Evolutionary conservation across 2,888 invertebrate species (phyloP).

Genomic region (Poecilus cupreus): DNA sequence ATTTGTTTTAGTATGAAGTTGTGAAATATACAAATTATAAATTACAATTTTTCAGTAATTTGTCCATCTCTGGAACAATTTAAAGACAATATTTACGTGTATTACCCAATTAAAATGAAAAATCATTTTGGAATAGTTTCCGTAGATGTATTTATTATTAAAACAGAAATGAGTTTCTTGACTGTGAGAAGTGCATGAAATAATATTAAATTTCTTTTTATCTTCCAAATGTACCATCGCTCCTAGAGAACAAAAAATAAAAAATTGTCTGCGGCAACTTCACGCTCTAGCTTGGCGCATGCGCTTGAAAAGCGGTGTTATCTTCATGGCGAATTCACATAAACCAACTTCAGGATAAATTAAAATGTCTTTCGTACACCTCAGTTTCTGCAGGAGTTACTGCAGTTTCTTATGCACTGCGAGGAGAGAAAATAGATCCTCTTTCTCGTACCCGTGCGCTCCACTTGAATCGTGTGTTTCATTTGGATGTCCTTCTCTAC

Average conservation of each 20-base stretch:
- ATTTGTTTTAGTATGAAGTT: no score
- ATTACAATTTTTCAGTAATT: no score
- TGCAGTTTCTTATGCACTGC: slow-evolving; percentile 55
- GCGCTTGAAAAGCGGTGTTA: slow-evolving; percentile 18
- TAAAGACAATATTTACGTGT: no score
- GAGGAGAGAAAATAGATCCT: slow-evolving; percentile 52
- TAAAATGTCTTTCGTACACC: slow-evolving; percentile 55
- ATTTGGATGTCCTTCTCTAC: background rate
- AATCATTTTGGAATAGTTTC: no score
- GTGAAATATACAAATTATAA: no score
- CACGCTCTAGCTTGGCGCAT: slow-evolving; percentile 29
- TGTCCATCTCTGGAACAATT: no score
- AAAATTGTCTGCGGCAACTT: slow-evolving; percentile 27
- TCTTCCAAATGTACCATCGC: slow-evolving; percentile 15
- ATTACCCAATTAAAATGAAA: no score
- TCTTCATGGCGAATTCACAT: slow-evolving; percentile 48
- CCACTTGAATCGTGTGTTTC: slow-evolving; percentile 38
- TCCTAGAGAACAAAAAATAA: background rate
- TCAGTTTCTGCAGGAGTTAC: slow-evolving; percentile 45
- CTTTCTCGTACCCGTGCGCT: slow-evolving; percentile 40
- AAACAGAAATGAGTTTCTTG: no score
- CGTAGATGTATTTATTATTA: no score
- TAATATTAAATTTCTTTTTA: slow-evolving; percentile 17
- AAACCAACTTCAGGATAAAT: slow-evolving; percentile 57
- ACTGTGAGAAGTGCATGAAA: slow-evolving; percentile 8